phyloP scores from a whole-genome alignment of 1,140 invertebrate genomes.

The Cyclargus thomasi region DNA sequence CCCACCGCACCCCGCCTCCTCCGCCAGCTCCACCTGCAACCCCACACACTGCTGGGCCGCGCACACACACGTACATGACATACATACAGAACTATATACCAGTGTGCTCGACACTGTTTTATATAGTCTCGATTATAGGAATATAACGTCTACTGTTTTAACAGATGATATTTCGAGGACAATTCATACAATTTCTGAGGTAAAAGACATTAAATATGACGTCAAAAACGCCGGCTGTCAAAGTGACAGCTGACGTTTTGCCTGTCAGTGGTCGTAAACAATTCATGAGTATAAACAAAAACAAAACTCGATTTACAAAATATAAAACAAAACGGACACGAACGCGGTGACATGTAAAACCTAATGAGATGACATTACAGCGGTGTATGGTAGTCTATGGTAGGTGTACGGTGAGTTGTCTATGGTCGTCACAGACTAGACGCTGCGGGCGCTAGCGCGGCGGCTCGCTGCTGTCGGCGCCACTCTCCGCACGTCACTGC shows the following conservation, averaged over 20 bases:
- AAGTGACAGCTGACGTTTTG: background rate
- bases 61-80: background rate
- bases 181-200: background rate
- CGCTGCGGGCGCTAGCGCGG: background rate
- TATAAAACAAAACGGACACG: background rate
- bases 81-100: background rate
- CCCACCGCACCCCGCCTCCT: conserved; percentile 4
- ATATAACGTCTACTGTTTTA: too few species aligned
- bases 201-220: background rate
- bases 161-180: too few species aligned
- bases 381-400: background rate
- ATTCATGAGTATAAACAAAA: background rate
- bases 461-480: background rate
- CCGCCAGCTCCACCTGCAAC: conserved; percentile 19
- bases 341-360: background rate
- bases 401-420: background rate
- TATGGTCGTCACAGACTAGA: background rate
- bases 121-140: too few species aligned
- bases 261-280: background rate
- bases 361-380: background rate
- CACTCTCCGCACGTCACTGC: background rate
- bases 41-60: background rate
- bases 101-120: background rate
- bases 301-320: background rate
- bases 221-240: background rate